phyloP scores from a whole-genome alignment of 2,888 invertebrate species.

The Polyommatus iphigenia region DNA sequence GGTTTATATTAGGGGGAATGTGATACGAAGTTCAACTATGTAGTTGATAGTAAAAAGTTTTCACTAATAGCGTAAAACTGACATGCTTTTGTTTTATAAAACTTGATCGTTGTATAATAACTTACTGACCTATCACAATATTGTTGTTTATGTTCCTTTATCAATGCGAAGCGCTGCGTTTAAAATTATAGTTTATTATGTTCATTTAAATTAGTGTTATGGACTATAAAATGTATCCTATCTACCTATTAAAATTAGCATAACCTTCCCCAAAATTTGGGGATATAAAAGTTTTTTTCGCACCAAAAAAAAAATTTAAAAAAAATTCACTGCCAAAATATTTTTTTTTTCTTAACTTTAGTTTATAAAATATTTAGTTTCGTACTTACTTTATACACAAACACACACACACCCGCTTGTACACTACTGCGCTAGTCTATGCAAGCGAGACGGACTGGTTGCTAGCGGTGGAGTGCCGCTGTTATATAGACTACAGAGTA shows the following conservation, averaged over 20 bases:
- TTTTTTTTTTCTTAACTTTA: neutral
- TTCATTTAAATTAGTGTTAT: no score
- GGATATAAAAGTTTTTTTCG: neutral
- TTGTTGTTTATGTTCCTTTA: no score
- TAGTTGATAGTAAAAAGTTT: no score
- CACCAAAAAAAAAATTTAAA: neutral
- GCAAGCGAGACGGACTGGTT: neutral
- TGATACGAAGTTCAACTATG: no score
- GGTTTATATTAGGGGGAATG: no score
- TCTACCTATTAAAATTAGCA: neutral
- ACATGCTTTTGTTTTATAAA: no score
- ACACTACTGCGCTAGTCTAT: constrained; percentile 26
- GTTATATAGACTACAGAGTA: neutral
- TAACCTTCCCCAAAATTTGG: neutral
- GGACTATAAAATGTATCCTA: neutral
- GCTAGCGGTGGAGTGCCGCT: neutral
- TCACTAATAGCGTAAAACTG: no score
- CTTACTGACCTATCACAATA: no score
- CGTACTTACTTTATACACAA: constrained; percentile 1
- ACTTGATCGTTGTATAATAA: no score
- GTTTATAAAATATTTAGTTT: neutral
- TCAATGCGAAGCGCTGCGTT: no score
- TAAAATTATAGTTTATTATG: no score
- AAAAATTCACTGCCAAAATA: neutral
- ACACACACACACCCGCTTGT: constrained; percentile 15